Evolutionary conservation across 2,113 vertebrate genomes (phyloP), one percentile per base, ranked within the genome.

Genomic region (Grus americana): DNA sequence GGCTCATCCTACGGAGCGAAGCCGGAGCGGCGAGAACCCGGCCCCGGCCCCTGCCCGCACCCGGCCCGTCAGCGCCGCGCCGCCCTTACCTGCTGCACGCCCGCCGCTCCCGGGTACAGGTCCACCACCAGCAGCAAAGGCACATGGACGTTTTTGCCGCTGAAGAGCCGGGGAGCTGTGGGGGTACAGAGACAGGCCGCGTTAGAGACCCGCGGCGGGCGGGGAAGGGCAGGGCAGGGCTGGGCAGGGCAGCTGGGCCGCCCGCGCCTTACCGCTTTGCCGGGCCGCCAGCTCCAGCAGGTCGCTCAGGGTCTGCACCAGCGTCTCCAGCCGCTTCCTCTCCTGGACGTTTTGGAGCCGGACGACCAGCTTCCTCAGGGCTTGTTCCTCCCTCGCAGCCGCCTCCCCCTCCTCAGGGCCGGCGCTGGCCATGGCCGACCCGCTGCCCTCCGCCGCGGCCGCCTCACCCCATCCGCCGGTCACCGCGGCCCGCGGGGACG

Each of bases 241-340:
- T 1, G 50, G 24, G 52, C 57, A 11, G 42, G n/a, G 23, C 38
- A 59, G 62, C 74, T 22, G 26, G 29, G 67, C 36, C 34, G 52
- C 36, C 61, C 30, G 62, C 29, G 24, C 90, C 98, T 98, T 98
- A 99, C 99, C 99, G 90, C 90, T 95, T 84, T 57, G 98, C 98
- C 8, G 97, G 94, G 92, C 97, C 15, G 99, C 98, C 87, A 99
- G 97, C 95, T 98, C 98, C 71, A 98, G 98, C 49, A 99, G 94
- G 58, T 99, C 99, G 85, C 99, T 98, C 88, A 99, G 96, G 86
- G 98, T 99, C 73, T 99, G 99, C 21, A 99, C 97, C 95, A 99
- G 92, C 2, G 98, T 99, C 71, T 98, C 97, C 52, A 99, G 75
- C 40, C 98, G 98, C 30, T 98, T 98, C 78, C 98, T 98, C 49